Base-by-base conservation (phyloP, 2,888 invertebrate species). In the Drosophila anomelani region DNA sequence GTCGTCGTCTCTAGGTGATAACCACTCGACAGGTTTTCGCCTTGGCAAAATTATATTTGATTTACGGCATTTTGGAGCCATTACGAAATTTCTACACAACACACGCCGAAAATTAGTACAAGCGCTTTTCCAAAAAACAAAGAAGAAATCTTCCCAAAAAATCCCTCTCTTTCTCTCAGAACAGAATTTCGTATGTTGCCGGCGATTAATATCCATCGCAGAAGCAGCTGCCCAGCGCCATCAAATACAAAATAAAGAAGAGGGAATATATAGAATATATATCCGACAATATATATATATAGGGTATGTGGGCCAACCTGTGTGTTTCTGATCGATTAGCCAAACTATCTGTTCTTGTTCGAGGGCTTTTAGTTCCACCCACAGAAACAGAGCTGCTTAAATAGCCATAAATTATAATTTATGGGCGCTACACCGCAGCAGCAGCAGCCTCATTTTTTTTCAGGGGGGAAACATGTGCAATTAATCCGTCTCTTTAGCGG, bases 351-450 rank as follows among this genome's bases (percentile, higher is more conserved):
- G 58, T 58, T 63, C 39, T 41, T 75, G 64, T 67, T 49, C 59
- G 58, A 51, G 75, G 66, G 80, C 85, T 85, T 89, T 89, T 86
- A 88, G 87, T 79, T 81, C 76, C 78, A 69, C 73, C 73, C 73
- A 73, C 73, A 75, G 56, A n/a, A 47, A 23, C 57, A 17, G 54
- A 32, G 63, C 53, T 69, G 67, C 85, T 89, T 86, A 89, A 86
- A 89, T 80, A 79, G 71, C 83, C 77, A 86, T 86, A 86, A 86
- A 89, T 89, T 89, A 87, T 89, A 89, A 89, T 88, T 85, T 86
- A 89, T 89, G 80, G 87, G 20, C 51, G 51, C 51, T 53, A 34
- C 51, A 34, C 75, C 59, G 74, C 62, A 64, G 68, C 64, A 8
- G 77, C 61, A 70, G 69, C 47, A 10, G 34, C 53, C 53, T 51